Evolutionary conservation across 2,888 invertebrate genomes (phyloP).

Genomic region (Melieria picta): DNA sequence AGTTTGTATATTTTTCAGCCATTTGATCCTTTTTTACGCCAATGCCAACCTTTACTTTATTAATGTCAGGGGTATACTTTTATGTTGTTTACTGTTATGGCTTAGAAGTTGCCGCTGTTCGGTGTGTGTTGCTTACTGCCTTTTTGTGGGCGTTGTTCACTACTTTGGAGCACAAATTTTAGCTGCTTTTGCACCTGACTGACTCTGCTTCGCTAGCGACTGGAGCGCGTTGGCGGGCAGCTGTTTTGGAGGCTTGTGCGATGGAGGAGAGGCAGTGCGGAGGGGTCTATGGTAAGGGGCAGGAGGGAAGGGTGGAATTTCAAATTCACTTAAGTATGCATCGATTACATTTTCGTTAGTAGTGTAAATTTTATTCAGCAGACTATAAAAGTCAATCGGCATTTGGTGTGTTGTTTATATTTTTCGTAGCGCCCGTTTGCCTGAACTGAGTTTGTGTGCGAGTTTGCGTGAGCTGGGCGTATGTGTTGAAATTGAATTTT

Average conservation of each 20-base stretch:
- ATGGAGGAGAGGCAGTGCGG: too few species aligned
- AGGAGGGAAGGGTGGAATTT: neutral
- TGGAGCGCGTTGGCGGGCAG: too few species aligned
- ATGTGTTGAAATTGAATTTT: slow-evolving; percentile 7
- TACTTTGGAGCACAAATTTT: neutral
- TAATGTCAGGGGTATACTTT: slow-evolving; percentile 8
- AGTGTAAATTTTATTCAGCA: slow-evolving; percentile 4
- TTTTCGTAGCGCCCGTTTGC: neutral
- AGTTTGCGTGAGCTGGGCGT: neutral
- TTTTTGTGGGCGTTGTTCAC: neutral
- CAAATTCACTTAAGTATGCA: slow-evolving; percentile 7
- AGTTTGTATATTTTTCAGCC: too few species aligned
- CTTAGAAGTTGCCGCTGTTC: neutral
- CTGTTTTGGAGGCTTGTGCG: too few species aligned
- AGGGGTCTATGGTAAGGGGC: too few species aligned
- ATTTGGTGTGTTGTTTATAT: neutral
- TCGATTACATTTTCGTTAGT: slow-evolving; percentile 7
- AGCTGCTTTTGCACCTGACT: slow-evolving; percentile 1
- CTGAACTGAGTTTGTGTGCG: neutral
- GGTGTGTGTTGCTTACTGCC: neutral
- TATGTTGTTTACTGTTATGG: slow-evolving; percentile 20
- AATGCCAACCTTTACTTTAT: neutral
- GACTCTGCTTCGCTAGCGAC: neutral
- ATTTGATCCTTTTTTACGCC: too few species aligned
- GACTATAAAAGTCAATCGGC: slow-evolving; percentile 5